These are phyloP conservation scores for Drosophila limbata DNA, from an alignment of 2,888 invertebrate genomes.

Conservation along the genomic window DNA sequence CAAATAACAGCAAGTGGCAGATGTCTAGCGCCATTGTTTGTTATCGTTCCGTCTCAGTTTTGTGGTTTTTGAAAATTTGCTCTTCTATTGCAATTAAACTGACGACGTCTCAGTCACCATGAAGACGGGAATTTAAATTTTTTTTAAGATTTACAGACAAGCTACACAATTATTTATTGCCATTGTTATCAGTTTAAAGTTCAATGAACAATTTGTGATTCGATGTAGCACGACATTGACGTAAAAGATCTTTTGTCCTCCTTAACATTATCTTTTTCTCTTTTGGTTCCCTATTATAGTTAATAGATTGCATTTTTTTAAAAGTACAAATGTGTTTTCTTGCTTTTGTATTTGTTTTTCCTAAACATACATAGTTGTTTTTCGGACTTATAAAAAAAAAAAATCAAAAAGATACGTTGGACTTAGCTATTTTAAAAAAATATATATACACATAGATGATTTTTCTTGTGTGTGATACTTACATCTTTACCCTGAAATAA, in stretches of 20 bases:
- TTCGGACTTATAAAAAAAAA: too few relatives aligned
- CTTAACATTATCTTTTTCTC: neutral
- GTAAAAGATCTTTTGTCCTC: neutral
- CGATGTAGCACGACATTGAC: neutral
- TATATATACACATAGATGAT: too few relatives aligned
- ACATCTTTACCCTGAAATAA: too few relatives aligned
- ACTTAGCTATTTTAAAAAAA: too few relatives aligned
- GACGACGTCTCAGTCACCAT: constrained; percentile 13
- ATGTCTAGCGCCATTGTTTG: constrained; percentile 45
- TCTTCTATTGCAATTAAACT: constrained; percentile 57
- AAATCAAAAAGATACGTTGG: too few relatives aligned
- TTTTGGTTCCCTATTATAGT: too few relatives aligned
- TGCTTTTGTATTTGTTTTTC: too few relatives aligned
- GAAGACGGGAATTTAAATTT: neutral
- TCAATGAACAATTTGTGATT: neutral
- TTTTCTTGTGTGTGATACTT: too few relatives aligned
- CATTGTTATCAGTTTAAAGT: neutral
- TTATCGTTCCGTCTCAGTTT: constrained; percentile 32
- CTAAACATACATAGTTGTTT: too few relatives aligned
- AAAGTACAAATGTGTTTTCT: too few relatives aligned
- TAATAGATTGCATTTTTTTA: neutral
- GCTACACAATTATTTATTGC: neutral
- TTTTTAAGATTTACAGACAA: constrained; percentile 1
- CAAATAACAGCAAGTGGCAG: constrained; percentile 62
- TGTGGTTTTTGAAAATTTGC: constrained; percentile 47